Base-by-base conservation (phyloP, 2,113 vertebrate species). In the Oophaga pumilio region DNA sequence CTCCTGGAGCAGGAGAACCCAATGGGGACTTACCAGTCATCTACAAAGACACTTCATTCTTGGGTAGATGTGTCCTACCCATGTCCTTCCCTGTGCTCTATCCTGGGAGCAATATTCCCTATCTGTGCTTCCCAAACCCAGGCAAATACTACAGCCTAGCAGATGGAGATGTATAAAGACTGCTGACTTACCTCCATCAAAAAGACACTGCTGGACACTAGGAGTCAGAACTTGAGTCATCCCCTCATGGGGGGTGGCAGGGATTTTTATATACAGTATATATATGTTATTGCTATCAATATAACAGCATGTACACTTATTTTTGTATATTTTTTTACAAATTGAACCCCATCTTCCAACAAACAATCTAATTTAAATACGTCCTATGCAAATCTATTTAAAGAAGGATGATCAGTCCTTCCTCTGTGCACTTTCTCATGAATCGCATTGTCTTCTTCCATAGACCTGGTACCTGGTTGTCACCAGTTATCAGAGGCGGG, bases 141-240 rank as follows among this genome's bases (percentile, higher is more conserved):
- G 94, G 92, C 92, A 97, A 96, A 83, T 96, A 95, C 90, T 96
- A 96, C 92, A 95, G 94, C 91, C 92, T 97, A 86, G 91, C 96
- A 62, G 95, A 96, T 11, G 96, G 95, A 90, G 95, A 97, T 83
- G 92, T 95, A 94, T 97, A 95, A 95, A 89, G 82, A 43, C 64
- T 11, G 76, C 1, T 2, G 24, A 15, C 22, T 56, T 50, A 52
- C 76, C 26, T 57, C 13, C 17, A 53, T 77, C 50, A 77, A 22
- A 14, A 77, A 56, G 76, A 50, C 50, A 79, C 26, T 68, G 10
- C 80, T 50, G 80, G 80, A 68, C 62, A 52, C 15, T 66, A 66
- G 43, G 43, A 52, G 62, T 50, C 80, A 66, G 8, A n/a, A 66
- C 66, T 49, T 66, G 28, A 82, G 59, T 49, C 59, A 33, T n/a